phyloP scores from a whole-genome alignment of 2,888 invertebrate species.

The Vannuccia rotundouncinata region DNA sequence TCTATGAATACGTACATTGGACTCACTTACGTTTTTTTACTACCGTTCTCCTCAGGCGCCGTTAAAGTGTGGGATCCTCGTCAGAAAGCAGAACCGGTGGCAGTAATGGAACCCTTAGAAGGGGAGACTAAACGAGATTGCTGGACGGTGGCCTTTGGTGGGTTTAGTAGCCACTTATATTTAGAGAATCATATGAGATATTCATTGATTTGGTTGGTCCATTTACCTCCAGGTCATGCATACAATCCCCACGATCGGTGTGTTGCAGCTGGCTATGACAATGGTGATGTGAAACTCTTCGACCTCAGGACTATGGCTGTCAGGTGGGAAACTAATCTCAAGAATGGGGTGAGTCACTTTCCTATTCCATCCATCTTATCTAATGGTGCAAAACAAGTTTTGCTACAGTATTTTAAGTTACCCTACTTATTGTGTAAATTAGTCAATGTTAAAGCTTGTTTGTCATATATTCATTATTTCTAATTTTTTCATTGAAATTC shows the following conservation, averaged over 20 bases:
- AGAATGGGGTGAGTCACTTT: conserved; percentile 66
- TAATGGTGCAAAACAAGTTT: too few relatives aligned
- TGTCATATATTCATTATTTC: too few relatives aligned
- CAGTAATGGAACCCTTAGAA: conserved; percentile 73
- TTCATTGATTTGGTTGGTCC: too few relatives aligned
- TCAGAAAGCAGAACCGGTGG: conserved; percentile 79
- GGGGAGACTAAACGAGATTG: conserved; percentile 69
- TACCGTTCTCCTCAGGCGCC: conserved; percentile 61
- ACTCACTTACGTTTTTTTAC: conserved; percentile 28
- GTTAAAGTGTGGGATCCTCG: conserved; percentile 93
- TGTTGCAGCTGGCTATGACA: conserved; percentile 86
- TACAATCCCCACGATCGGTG: conserved; percentile 72
- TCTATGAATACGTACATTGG: conserved; percentile 4
- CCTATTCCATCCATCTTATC: too few relatives aligned
- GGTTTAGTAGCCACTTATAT: conserved; percentile 33
- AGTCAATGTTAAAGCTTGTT: too few relatives aligned
- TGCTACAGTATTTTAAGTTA: too few relatives aligned
- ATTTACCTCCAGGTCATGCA: conserved; percentile 65
- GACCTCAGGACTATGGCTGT: conserved; percentile 75
- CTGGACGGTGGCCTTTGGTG: conserved; percentile 82
- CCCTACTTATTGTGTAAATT: too few relatives aligned
- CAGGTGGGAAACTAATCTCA: conserved; percentile 81
- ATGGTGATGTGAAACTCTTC: conserved; percentile 88
- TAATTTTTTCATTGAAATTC: too few relatives aligned
- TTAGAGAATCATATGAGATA: too few relatives aligned